Conservation (phyloP, 2,113 vertebrate genomes). For the Himantopus leucocephalus region DNA sequence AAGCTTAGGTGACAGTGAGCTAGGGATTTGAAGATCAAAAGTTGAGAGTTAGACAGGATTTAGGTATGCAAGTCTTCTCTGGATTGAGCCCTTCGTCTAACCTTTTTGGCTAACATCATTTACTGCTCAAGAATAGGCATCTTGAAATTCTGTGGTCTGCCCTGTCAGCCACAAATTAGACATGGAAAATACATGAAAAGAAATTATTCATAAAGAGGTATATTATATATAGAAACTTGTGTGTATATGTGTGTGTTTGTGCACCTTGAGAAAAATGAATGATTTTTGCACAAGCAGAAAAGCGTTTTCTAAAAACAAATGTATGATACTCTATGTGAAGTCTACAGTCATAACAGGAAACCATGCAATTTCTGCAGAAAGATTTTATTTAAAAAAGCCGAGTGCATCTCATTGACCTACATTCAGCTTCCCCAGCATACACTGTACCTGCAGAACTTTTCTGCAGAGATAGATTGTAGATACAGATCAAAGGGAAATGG, state of each 20-base stretch:
- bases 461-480: constrained; percentile 44
- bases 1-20: not conserved
- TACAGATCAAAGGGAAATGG: constrained; percentile 45
- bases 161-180: not conserved
- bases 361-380: constrained; percentile 65
- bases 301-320: not conserved
- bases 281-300: not conserved
- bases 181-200: not conserved
- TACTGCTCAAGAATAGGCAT: constrained; percentile 22
- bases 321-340: constrained; percentile 24
- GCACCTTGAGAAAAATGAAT: not conserved
- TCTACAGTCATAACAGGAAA: constrained; percentile 73
- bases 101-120: not conserved
- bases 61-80: not conserved
- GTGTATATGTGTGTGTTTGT: not conserved
- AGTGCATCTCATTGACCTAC: constrained; percentile 78
- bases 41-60: not conserved
- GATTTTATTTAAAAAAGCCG: constrained; percentile 60
- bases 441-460: constrained; percentile 66
- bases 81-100: not conserved
- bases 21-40: constrained; percentile 29
- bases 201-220: not conserved
- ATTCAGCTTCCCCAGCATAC: constrained; percentile 62
- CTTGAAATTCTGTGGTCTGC: constrained; percentile 43
- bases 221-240: not conserved